Base-by-base conservation (phyloP, 92 coral and sea anemone genomes). In the Palythoa grandis region DNA sequence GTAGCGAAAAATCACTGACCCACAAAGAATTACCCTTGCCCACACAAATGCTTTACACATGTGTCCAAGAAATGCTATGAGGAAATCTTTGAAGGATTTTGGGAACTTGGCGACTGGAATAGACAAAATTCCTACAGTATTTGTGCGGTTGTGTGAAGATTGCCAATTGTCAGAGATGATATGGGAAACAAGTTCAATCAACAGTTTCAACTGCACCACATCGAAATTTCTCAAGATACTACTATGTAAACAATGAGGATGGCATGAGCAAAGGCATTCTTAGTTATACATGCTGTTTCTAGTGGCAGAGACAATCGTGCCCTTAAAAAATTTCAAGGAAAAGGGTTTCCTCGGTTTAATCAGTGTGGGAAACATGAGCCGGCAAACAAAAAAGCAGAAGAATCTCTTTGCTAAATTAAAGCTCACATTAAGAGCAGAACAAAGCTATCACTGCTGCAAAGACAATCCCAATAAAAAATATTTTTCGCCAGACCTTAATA, bases 181-280 rank as follows among this genome's bases (percentile, higher is more conserved):
- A 88, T 82, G 86, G 86, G 47, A 87, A 87, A 66, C 77, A 82
- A 79, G 83, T 63, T 73, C 29, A 72, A 74, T 54, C 83, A 29
- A 56, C 70, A 78, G 52, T 87, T 29, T 20, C 86, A 72, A 74
- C 79, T 84, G 71, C 78, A 65, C 73, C 78, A 50, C 77, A 65
- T 72, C 71, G 87, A 88, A 74, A 75, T 88, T 65, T 82, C 52
- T 88, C 90, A 82, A 60, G 87, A 74, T 77, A 74, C 71, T 88
- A 82, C 72, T 82, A 88, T 78, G 72, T 74, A 12, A 88, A 82
- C 78, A 79, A 63, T 29, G 90, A 88, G 82, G 85, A 66, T 24
- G 78, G 90, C 71, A 73, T 82, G 72, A 82, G 87, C 90, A 82
- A 88, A 88, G 90, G 90, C 90, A 48, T 88, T 82, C 72, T 74